phyloP scores from a whole-genome alignment of 2,113 vertebrate species.

The Poecile atricapillus region DNA sequence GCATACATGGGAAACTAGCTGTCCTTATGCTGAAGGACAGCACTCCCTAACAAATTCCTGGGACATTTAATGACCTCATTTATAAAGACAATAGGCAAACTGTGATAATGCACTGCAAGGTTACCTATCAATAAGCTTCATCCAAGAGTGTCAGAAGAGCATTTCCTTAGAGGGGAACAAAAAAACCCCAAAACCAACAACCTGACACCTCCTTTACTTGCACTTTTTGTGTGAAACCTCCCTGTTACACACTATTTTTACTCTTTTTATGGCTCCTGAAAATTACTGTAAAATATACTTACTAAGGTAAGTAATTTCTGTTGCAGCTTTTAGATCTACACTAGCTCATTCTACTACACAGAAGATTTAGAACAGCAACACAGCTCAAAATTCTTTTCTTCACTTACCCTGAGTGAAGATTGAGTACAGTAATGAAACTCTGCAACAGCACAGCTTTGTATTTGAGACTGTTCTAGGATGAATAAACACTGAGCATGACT shows the following conservation, averaged over 20 bases:
- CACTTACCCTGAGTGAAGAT: not conserved
- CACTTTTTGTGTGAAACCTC: not conserved
- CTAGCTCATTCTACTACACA: not conserved
- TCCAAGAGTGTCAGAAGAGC: not conserved
- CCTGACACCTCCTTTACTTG: not conserved
- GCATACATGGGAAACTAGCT: not conserved
- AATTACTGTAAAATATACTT: not conserved
- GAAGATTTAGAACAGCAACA: not conserved
- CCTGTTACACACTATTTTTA: not conserved
- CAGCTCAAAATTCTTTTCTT: not conserved
- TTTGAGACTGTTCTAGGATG: not conserved
- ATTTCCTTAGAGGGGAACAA: not conserved
- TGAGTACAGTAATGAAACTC: not conserved
- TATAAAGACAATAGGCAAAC: not conserved
- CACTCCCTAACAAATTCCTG: not conserved
- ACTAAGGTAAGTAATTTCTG: not conserved
- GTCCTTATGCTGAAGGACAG: not conserved
- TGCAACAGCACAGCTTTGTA: not conserved
- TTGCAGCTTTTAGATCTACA: not conserved
- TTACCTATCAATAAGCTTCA: not conserved
- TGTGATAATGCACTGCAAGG: not conserved
- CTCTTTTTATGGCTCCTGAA: not conserved
- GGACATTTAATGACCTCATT: not conserved
- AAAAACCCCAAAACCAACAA: not conserved
- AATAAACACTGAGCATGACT: slow-evolving; percentile 42